These are phyloP conservation scores for Dendroctonus valens DNA, from an alignment of 1,140 invertebrate species.

Conservation along the genomic window DNA sequence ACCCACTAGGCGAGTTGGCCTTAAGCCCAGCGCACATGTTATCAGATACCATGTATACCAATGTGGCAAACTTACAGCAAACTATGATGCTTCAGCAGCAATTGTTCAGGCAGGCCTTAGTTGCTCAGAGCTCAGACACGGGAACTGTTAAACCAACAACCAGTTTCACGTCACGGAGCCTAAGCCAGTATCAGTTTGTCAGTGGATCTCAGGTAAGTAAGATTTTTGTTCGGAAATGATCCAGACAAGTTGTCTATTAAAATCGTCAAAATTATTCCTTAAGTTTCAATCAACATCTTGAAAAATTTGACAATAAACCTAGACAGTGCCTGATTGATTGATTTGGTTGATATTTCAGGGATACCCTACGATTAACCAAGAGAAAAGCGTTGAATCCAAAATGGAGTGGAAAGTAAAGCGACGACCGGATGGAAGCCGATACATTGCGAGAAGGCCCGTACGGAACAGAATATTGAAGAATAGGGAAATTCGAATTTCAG, in stretches of 20 bases:
- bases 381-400: slow-evolving; percentile 49
- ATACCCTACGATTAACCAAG: slow-evolving; percentile 37
- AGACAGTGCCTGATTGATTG: neutral
- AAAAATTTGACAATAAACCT: neutral
- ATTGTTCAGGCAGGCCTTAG: slow-evolving; percentile 61
- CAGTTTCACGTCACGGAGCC: slow-evolving; percentile 57
- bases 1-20: slow-evolving; percentile 40
- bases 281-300: neutral
- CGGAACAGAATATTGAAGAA: slow-evolving; percentile 69
- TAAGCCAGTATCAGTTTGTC: slow-evolving; percentile 56
- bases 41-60: slow-evolving; percentile 69
- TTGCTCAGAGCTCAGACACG: slow-evolving; percentile 43
- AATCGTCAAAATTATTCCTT: neutral
- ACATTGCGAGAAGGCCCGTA: slow-evolving; percentile 72
- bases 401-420: slow-evolving; percentile 83
- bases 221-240: neutral
- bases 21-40: slow-evolving; percentile 43
- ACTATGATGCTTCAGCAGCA: slow-evolving; percentile 73
- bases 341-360: slow-evolving; percentile 28
- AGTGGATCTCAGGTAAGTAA: slow-evolving; percentile 37
- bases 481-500: slow-evolving; percentile 65
- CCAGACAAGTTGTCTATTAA: neutral
- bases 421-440: slow-evolving; percentile 73
- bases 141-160: slow-evolving; percentile 43
- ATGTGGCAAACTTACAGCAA: slow-evolving; percentile 68